Evolutionary conservation across 2,113 vertebrate genomes (phyloP), one percentile per base, ranked within the genome.

Genomic region (Numida meleagris): DNA sequence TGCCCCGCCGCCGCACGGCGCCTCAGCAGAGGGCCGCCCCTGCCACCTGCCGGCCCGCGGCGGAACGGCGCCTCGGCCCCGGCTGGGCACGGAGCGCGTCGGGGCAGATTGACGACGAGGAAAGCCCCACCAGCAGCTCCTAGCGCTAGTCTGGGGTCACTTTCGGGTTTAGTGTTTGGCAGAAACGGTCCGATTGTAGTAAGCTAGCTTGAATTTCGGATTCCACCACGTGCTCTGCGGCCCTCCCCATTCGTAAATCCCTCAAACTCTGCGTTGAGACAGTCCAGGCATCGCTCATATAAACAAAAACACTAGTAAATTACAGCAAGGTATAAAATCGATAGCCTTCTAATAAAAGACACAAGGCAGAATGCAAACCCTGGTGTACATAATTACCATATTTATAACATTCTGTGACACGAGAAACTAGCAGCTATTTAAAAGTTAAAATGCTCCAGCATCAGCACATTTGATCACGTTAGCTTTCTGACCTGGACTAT

Each of bases 391-490:
- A 95, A 96, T 93, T 96, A 97, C 77, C 91, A 58, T 90, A 96
- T 97, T 97, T 97, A 86, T 95, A 96, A 96, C 29, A 31, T 96
- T 86, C 92, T 7, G 4, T 78, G 62, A 89, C 74, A 91, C 71
- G 71, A 13, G 88, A 96, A 80, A 93, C 95, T 77, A 90, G 94
- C 50, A 94, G 82, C 73, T 76, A 74, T 94, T 95, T 96, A 90
- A 92, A 96, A 97, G 97, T 95, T 97, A 97, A 97, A 95, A 92
- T 93, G 76, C 88, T 74, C 94, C 62, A 61, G 91, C 17, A 9
- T 97, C 95, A 97, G 96, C 88, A 78, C 68, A 96, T 95, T 96
- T 94, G 95, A 94, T 94, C 93, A 96, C 59, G 90, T 92, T 96
- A 96, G 91, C 96, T 95, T 97, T 97, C 96, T 92, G 62, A 94